A percentile compares a stretch with the other conserved stretches of the same genome.
Conservation (phyloP, 2,888 invertebrate genomes). For the Microplitis deprimator region DNA sequence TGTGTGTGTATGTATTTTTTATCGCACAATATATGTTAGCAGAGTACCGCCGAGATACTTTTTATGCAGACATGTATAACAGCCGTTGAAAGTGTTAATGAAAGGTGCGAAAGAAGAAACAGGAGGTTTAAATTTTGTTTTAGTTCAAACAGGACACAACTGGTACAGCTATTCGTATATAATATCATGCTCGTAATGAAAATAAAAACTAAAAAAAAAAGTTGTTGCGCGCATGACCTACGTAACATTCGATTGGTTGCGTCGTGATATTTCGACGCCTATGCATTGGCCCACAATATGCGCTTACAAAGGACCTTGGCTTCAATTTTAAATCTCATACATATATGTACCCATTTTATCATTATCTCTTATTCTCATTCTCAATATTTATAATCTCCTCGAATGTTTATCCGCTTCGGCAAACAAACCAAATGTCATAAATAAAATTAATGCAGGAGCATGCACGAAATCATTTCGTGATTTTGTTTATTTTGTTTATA, state of each 20-base stretch:
- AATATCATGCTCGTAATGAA: background rate
- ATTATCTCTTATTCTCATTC: slow-evolving; percentile 43
- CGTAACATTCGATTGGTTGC: slow-evolving; percentile 60
- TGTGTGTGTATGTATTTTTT: no score
- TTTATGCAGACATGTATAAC: background rate
- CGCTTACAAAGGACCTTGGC: slow-evolving; percentile 62
- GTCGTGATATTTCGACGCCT: slow-evolving; percentile 59
- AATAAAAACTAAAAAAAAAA: background rate
- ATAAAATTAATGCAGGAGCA: background rate
- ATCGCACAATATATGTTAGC: no score
- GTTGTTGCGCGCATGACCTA: slow-evolving; percentile 55
- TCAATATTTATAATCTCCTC: slow-evolving; percentile 38
- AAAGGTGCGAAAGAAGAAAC: background rate
- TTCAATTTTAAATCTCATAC: slow-evolving; percentile 63
- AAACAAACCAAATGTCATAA: background rate
- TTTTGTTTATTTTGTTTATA: background rate
- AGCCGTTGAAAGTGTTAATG: background rate
- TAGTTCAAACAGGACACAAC: background rate
- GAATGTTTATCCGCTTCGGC: background rate
- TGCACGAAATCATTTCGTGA: background rate
- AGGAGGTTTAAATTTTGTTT: background rate
- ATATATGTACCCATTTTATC: slow-evolving; percentile 42
- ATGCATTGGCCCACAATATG: slow-evolving; percentile 38
- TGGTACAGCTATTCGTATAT: background rate
- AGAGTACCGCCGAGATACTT: background rate